These are phyloP conservation scores for Lamprotornis superbus DNA, from an alignment of 2,113 vertebrate genomes.

Conservation along the genomic window DNA sequence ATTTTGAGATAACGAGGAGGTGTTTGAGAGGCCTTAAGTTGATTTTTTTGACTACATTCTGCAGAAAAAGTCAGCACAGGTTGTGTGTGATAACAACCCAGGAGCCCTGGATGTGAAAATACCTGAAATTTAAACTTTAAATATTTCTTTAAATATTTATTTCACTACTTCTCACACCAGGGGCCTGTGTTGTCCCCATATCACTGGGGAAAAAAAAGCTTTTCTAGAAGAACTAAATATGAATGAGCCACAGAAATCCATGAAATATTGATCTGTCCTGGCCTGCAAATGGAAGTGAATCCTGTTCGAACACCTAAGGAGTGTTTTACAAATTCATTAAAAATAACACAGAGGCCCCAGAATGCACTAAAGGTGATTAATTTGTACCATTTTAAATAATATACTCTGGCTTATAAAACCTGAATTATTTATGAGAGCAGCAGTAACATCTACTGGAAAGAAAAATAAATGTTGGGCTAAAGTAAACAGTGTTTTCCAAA, in stretches of 20 bases:
- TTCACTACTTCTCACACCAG: background rate
- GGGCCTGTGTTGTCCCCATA: background rate
- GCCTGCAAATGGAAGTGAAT: background rate
- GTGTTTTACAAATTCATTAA: conserved; percentile 5
- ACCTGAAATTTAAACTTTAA: background rate
- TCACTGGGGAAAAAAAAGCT: background rate
- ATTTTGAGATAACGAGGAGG: background rate
- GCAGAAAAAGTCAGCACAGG: background rate
- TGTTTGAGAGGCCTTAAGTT: background rate
- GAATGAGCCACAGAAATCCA: background rate
- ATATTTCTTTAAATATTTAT: background rate
- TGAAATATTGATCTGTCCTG: background rate
- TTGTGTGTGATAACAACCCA: background rate
- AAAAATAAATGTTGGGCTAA: background rate
- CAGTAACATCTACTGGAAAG: background rate
- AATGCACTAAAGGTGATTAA: conserved; percentile 10
- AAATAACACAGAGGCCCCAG: background rate
- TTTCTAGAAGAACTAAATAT: background rate
- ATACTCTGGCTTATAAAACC: background rate
- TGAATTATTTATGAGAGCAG: conserved; percentile 7
- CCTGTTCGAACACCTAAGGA: background rate
- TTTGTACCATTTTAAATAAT: conserved; percentile 14
- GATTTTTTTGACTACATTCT: background rate
- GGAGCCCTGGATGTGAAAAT: background rate
- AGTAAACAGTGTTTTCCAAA: background rate